Evolutionary conservation across 2,113 vertebrate species (phyloP), one percentile per base, ranked within the genome.

Genomic region (Passer montanus): DNA sequence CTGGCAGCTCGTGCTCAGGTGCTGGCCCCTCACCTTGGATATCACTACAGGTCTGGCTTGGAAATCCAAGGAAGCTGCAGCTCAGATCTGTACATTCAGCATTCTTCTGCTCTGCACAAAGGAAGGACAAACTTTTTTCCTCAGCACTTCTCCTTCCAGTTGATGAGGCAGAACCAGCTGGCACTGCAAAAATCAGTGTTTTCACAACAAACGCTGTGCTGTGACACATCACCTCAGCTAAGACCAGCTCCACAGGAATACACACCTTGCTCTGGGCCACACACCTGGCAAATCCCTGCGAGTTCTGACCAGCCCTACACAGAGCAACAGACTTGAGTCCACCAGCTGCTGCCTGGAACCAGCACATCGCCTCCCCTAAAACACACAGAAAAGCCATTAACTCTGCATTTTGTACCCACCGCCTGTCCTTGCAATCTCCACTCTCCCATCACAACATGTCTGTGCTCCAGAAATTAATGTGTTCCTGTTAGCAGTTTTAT

Each of bases 391-490:
- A 62, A 73, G 17, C 7, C 53, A 73, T 52, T 64, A 72, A 70
- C 24, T n/a, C 37, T 56, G 20, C 28, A 23, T 68, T 89, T 80
- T 4, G 1, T 3, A 27, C 7, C 50, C 49, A 41, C 22, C 52
- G 31, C 14, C 44, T 44, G 53, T 46, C 70, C 73, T 91, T 70
- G 76, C 26, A 12, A 37, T 55, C 33, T n/a, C 13, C 37, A 16
- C 17, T 81, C 49, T 55, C 27, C 39, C 53, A 63, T 44, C 59
- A 33, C 2, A 4, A 44, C 37, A 33, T 0, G 0, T 13, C 43
- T 47, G 26, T 58, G 75, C 37, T 59, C 14, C 69, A 74, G 69
- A 75, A 62, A 10, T 39, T 11, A 28, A 0, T 0, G 0, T 12
- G 8, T 16, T 89, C 53, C 55, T 69, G 24, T 33, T 60, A 33